Evolutionary conservation across 2,888 invertebrate species (phyloP).

Genomic region (Mycogona germanica): DNA sequence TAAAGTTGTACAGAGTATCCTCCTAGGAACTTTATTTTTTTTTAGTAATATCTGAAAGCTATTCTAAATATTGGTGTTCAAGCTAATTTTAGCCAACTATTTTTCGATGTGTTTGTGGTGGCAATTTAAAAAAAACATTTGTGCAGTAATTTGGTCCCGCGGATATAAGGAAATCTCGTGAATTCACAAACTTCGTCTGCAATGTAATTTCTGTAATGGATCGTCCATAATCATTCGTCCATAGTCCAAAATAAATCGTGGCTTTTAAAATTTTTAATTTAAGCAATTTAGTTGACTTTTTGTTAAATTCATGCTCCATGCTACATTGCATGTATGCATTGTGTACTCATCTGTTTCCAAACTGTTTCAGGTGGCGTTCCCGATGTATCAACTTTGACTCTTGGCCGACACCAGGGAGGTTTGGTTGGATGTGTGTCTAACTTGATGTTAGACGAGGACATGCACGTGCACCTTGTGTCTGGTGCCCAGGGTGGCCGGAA

Average conservation of each 20-base stretch:
- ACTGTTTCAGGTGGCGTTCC: slow-evolving; percentile 68
- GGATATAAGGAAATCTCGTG: no score
- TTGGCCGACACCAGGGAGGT: slow-evolving; percentile 53
- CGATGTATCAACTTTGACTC: slow-evolving; percentile 47
- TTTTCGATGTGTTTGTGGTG: neutral
- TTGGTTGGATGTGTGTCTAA: slow-evolving; percentile 73
- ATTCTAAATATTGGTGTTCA: neutral
- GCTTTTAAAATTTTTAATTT: neutral
- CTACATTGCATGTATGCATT: neutral
- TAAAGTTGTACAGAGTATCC: no score
- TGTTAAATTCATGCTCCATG: neutral
- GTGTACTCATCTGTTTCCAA: neutral
- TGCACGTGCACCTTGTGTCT: slow-evolving; percentile 49
- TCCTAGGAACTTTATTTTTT: no score
- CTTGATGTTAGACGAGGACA: slow-evolving; percentile 65
- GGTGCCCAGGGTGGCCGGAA: slow-evolving; percentile 48
- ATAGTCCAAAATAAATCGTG: no score
- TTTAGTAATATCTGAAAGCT: no score
- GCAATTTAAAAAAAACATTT: neutral
- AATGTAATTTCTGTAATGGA: no score
- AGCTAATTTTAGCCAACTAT: no score
- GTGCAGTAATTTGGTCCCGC: no score
- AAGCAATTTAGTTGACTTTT: neutral
- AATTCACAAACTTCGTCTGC: no score
- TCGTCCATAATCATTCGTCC: no score